Base-by-base conservation (phyloP, 2,888 invertebrate genomes). In the Pomacea canaliculata region DNA sequence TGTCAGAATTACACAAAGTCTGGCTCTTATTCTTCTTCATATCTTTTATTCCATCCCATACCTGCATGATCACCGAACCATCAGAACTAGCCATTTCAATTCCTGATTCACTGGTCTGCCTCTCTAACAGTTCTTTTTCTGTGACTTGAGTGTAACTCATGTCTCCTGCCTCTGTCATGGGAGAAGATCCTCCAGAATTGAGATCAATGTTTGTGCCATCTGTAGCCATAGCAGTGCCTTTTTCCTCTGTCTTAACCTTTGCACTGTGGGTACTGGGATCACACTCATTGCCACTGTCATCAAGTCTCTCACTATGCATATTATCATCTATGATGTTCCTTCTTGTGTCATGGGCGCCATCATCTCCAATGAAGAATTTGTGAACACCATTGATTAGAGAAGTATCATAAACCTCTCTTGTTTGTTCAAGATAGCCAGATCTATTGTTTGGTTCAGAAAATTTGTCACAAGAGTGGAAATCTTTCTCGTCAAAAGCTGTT, bases 341-440 rank as follows among this genome's bases (percentile, higher is more conserved):
- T n/a, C 60, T 13, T 8, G 7, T 63, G 16, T 63, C 19, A 3
- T 48, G 18, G 46, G 67, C 12, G 0, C 48, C 37, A 2, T 60
- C 23, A 9, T 74, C 74, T 12, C 74, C 74, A 59, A 69, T 60
- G 69, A 60, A 74, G 51, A 74, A 74, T 62, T 59, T 60, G 48
- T 48, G n/a, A 37, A 74, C 59, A 1, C 74, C 74, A 67, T 74
- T 74, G 67, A 51, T 74, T 18, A 68, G 63, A 59, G 69, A 60
- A 4, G 73, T 1, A 19, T 56, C 51, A 56, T 56, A 56, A 10
- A 56, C 51, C 1, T 56, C 51, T 56, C 4, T 56, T 23, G 63
- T 19, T 18, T n/a, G 63, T n/a, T 63, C 63, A 12, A 7, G 10
- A n/a, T 7, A 63, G 23, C 12, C 10, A 18, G 63, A 63, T 23